A percentile compares a stretch with the other conserved stretches of the same genome.
Evolutionary conservation across 1,140 invertebrate genomes (phyloP).

Genomic region (Platyscapa corneri): DNA sequence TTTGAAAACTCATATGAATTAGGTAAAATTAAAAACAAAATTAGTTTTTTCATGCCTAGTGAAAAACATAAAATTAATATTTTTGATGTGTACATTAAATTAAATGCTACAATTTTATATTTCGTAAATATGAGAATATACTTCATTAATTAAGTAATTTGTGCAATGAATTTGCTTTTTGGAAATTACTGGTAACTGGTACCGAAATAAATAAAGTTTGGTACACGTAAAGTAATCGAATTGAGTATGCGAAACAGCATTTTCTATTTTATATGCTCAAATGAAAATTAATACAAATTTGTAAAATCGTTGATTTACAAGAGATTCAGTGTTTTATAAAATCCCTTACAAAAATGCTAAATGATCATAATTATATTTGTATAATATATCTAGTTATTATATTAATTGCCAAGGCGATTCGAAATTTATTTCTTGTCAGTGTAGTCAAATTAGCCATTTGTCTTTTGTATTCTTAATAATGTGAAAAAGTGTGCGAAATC

Average conservation of each 20-base stretch:
- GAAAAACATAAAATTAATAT: background rate
- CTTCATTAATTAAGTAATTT: background rate
- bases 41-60: no score
- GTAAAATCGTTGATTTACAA: background rate
- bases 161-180: background rate
- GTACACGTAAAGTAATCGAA: background rate
- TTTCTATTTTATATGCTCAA: background rate
- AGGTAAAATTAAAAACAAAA: no score
- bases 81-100: background rate
- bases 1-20: background rate
- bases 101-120: background rate
- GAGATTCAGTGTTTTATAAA: no score
- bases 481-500: no score
- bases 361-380: no score
- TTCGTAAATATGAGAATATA: background rate
- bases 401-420: no score
- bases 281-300: background rate
- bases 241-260: background rate
- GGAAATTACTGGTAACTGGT: background rate
- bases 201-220: background rate
- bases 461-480: no score
- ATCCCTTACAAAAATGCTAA: no score
- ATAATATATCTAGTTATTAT: no score
- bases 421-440: no score
- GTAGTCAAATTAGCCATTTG: no score